Evolutionary conservation across 2,797 vertebrate species (phyloP).

Genomic region (Gambusia yucatana): DNA sequence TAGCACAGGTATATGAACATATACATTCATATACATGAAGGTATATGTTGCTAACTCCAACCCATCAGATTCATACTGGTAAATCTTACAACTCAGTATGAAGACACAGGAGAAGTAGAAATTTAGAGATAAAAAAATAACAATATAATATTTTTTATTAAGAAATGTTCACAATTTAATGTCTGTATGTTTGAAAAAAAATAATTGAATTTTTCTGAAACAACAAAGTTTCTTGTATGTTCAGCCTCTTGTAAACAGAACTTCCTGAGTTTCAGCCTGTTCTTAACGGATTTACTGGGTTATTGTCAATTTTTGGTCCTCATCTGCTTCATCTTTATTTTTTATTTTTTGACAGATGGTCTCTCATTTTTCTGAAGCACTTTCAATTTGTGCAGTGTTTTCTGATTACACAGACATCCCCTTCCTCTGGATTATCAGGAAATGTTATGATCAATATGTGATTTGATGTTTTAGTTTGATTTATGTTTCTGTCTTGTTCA

Average conservation of each 20-base stretch:
- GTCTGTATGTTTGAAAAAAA: neutral
- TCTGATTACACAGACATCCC: neutral
- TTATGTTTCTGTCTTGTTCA: neutral
- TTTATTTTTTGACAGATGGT: neutral
- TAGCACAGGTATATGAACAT: no score
- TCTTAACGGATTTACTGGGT: neutral
- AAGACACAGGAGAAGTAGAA: neutral
- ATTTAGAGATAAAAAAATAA: neutral
- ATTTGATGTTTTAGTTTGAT: no score
- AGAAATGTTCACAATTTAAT: neutral
- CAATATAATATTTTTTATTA: no score
- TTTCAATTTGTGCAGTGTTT: no score
- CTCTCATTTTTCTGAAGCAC: no score
- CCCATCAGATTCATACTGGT: neutral
- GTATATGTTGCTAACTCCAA: neutral
- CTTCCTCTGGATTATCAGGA: neutral
- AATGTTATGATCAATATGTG: no score
- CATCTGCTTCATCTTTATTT: neutral
- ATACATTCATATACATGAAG: no score
- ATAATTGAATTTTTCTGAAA: neutral
- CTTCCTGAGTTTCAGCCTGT: neutral
- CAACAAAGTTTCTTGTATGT: neutral
- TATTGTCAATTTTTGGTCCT: neutral
- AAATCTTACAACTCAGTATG: no score
- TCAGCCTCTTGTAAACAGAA: neutral